Percentiles rank a stretch among this genome's conserved stretches.
phyloP scores from a whole-genome alignment of 2,888 invertebrate genomes.

The Nomada ferruginata region DNA sequence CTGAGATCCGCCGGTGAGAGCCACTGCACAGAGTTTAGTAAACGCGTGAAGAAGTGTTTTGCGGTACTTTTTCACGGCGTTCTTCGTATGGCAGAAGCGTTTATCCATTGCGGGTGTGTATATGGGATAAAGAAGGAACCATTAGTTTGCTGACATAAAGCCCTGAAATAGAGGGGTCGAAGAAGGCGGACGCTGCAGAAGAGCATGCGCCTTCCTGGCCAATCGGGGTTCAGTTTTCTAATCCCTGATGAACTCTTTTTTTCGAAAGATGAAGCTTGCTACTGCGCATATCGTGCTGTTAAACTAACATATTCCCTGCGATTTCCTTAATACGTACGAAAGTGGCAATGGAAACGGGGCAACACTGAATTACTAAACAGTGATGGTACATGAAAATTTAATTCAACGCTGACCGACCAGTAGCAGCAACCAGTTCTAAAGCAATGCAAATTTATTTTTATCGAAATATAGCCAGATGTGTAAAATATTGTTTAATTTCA shows the following conservation, averaged over 20 bases:
- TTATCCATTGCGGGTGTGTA: slow-evolving; percentile 72
- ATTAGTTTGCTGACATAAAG: slow-evolving; percentile 76
- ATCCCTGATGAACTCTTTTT: slow-evolving; percentile 66
- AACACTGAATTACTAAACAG: slow-evolving; percentile 7
- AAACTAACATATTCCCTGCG: slow-evolving; percentile 16
- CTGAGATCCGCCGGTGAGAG: slow-evolving; percentile 55
- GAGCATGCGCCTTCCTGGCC: slow-evolving; percentile 71
- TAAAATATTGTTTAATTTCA: too few species aligned
- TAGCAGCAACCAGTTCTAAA: not conserved
- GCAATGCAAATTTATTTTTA: not conserved
- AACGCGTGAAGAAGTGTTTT: slow-evolving; percentile 74
- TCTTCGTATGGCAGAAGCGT: slow-evolving; percentile 70
- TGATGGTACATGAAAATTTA: not conserved
- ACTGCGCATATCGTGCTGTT: slow-evolving; percentile 63
- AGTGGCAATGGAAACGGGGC: slow-evolving; percentile 20
- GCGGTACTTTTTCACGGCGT: slow-evolving; percentile 71
- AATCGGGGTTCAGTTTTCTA: slow-evolving; percentile 62
- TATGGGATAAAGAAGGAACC: slow-evolving; percentile 73
- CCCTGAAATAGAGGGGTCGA: slow-evolving; percentile 70
- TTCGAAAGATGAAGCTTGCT: slow-evolving; percentile 49
- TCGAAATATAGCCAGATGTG: too few species aligned
- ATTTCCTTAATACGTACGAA: slow-evolving; percentile 18
- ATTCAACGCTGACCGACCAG: too few species aligned
- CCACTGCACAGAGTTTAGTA: slow-evolving; percentile 66
- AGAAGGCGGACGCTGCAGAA: slow-evolving; percentile 69